Evolutionary conservation across 2,797 vertebrate species (phyloP).

Genomic region (Valencia hispanica): DNA sequence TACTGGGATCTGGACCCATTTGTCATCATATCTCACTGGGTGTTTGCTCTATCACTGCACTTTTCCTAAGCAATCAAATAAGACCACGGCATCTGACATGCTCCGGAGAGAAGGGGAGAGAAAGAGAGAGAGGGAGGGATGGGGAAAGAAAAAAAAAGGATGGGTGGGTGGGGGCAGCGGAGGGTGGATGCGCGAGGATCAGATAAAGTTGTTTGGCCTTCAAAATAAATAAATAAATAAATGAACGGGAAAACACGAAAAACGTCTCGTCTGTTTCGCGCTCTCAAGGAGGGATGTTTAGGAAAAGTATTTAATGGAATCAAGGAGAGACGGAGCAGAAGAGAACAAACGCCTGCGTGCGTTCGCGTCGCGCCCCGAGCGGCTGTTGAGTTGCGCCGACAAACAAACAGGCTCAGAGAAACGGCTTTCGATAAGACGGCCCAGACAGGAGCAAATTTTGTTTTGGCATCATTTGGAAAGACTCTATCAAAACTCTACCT

Average conservation of each 20-base stretch:
- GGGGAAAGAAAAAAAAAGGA: constrained; percentile 45
- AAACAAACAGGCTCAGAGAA: constrained; percentile 88
- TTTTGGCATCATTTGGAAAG: constrained; percentile 97
- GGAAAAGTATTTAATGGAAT: constrained; percentile 55
- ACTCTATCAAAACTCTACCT: constrained; percentile 99
- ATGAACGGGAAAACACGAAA: constrained; percentile 17
- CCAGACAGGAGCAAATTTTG: constrained; percentile 94
- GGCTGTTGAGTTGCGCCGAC: constrained; percentile 92
- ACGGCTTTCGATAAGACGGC: constrained; percentile 91
- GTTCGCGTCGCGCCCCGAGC: constrained; percentile 73
- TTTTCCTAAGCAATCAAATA: constrained; percentile 99
- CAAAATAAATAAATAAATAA: constrained; percentile 29
- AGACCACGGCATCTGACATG: constrained; percentile 99
- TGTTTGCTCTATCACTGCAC: constrained; percentile 99
- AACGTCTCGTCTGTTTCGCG: constrained; percentile 6
- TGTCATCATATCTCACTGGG: constrained; percentile 99
- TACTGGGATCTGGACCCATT: constrained; percentile 99
- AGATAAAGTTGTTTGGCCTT: constrained; percentile 65
- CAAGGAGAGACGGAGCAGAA: constrained; percentile 32
- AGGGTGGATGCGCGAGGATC: constrained; percentile 37
- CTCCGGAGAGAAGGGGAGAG: constrained; percentile 77
- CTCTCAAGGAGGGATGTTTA: constrained; percentile 31
- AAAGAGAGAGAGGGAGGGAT: constrained; percentile 37
- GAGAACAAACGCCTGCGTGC: constrained; percentile 35
- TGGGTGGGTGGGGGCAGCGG: constrained; percentile 57